Base-by-base conservation (phyloP, 2,888 invertebrate species). In the Entomobrya multifasciata region DNA sequence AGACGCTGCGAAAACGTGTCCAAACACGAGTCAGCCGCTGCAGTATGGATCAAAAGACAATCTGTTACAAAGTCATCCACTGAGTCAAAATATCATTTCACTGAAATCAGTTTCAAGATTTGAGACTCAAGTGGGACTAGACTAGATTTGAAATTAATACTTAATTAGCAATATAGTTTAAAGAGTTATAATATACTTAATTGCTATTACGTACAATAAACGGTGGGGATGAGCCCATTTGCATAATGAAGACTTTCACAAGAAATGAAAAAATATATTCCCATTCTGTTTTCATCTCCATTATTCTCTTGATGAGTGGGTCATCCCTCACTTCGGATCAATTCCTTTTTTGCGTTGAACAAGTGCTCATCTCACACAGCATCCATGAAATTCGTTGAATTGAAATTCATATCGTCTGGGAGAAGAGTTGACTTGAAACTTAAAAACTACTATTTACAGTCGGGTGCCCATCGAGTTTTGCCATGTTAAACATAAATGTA, bases 201-300 rank as follows among this genome's bases (percentile, higher is more conserved):
- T 25, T 44, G 13, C 84, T 84, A 86, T 76, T 86, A 86, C 80
- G 70, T 86, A 86, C 86, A 86, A 76, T 41, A 77, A 30, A 67
- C 44, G 80, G 76, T 81, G 81, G 81, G 86, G 80, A 86, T 86
- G 86, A 80, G 80, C 86, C 86, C 86, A 81, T 36, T 36, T 36
- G 36, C 8, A 70, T 41, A 11, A 52, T 17, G 20, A 11, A 70
- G 44, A 70, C 67, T 36, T 36, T 36, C n/a, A n/a, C n/a, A n/a
- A n/a, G n/a, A n/a, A n/a, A n/a, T n/a, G n/a, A n/a, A n/a, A n/a
- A n/a, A 36, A 17, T 27, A 25, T n/a, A 60, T 6, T 25, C 8
- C 11, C 1, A 17, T 15, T 8, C 55, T n/a, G 20, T 8, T 15
- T 55, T 17, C 1, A 55, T 55, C n/a, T n/a, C 25, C 27, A 62